phyloP scores from a whole-genome alignment of 2,113 vertebrate species.

The Lagopus muta region DNA sequence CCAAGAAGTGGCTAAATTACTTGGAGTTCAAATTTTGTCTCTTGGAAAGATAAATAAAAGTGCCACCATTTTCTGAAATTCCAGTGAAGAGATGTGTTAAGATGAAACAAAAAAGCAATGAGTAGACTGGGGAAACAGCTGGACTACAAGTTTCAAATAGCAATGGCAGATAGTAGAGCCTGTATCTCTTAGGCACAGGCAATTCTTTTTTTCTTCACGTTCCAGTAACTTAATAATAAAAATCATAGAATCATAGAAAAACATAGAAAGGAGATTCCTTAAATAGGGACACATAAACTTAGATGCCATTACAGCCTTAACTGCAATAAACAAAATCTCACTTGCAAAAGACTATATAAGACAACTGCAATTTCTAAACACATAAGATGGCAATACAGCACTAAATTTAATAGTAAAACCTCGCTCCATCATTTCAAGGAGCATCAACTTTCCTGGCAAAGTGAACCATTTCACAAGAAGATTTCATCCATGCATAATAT shows the following conservation, averaged over 20 bases:
- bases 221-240: neutral
- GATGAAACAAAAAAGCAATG: neutral
- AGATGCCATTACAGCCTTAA: neutral
- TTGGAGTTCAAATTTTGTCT: neutral
- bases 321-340: neutral
- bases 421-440: neutral
- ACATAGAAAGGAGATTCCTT: neutral
- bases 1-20: neutral
- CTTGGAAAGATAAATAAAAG: conserved; percentile 10
- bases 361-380: neutral
- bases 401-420: neutral
- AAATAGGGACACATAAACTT: neutral
- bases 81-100: neutral
- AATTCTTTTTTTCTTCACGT: neutral
- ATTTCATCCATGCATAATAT: neutral
- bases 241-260: neutral
- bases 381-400: neutral
- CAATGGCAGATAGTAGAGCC: neutral
- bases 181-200: neutral
- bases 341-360: neutral
- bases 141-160: neutral
- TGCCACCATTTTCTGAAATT: neutral
- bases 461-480: neutral
- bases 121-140: neutral
- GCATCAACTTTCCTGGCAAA: neutral